Percentiles rank a stretch among this genome's conserved stretches.
phyloP scores from a whole-genome alignment of 1,140 invertebrate species.

The Marisa cornuarietis region DNA sequence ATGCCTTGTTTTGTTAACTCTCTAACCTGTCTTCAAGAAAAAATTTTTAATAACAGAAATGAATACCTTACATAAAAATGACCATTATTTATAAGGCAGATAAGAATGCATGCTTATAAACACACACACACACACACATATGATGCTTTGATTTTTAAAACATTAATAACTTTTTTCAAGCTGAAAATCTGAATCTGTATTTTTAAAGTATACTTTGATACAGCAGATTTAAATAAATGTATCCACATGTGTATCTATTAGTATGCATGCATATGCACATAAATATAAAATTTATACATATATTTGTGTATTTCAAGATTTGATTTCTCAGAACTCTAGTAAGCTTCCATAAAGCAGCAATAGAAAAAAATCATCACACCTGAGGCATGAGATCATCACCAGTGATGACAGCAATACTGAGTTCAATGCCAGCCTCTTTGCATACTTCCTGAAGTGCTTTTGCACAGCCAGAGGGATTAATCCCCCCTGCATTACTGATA shows the following conservation, averaged over 20 bases:
- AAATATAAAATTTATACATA: background rate
- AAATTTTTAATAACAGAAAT: background rate
- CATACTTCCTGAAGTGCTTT: slow-evolving; percentile 62
- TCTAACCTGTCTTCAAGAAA: slow-evolving; percentile 24
- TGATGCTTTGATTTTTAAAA: too few species aligned
- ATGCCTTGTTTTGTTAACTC: slow-evolving; percentile 38
- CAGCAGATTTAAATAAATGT: too few species aligned
- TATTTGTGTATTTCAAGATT: background rate
- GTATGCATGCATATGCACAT: too few species aligned
- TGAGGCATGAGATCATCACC: slow-evolving; percentile 67
- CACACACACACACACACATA: too few species aligned
- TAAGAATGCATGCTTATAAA: too few species aligned
- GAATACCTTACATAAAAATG: too few species aligned
- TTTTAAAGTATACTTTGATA: too few species aligned
- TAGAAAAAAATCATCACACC: slow-evolving; percentile 32
- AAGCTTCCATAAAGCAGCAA: background rate
- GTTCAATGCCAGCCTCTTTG: slow-evolving; percentile 59
- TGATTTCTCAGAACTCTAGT: background rate
- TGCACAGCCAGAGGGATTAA: slow-evolving; percentile 70
- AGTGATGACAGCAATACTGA: slow-evolving; percentile 67
- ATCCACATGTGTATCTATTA: too few species aligned
- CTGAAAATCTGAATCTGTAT: too few species aligned
- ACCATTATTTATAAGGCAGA: too few species aligned
- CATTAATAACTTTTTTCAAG: too few species aligned
- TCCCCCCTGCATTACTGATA: slow-evolving; percentile 70